Conservation (phyloP, 1,140 invertebrate species). For the Odontomachus brunneus region DNA sequence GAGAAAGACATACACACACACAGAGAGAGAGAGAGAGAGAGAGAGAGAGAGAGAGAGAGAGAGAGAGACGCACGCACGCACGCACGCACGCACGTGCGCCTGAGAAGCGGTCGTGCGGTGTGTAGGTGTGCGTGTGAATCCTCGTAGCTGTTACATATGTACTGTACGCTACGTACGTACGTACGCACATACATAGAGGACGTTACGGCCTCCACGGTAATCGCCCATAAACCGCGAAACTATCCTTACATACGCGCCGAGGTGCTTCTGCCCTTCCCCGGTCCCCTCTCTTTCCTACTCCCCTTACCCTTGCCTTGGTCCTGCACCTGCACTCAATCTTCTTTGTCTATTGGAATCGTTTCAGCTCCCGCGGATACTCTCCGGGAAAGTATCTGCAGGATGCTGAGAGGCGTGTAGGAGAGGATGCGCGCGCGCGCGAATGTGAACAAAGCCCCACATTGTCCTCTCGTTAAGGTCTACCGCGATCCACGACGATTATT, state of each 20-base stretch:
- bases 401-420: neutral
- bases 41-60: slow-evolving; percentile 6
- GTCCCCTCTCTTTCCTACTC: slow-evolving; percentile 11
- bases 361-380: slow-evolving; percentile 66
- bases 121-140: neutral
- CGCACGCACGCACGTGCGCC: neutral
- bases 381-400: slow-evolving; percentile 64
- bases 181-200: slow-evolving; percentile 67
- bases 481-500: slow-evolving; percentile 33
- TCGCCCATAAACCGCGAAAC: slow-evolving; percentile 84
- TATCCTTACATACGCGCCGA: slow-evolving; percentile 77
- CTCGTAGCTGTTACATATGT: slow-evolving; percentile 56
- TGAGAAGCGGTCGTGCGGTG: neutral
- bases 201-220: slow-evolving; percentile 82
- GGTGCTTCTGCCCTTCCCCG: slow-evolving; percentile 47
- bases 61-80: slow-evolving; percentile 18
- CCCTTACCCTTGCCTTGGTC: slow-evolving; percentile 30
- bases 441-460: slow-evolving; percentile 64
- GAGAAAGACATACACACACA: neutral
- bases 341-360: slow-evolving; percentile 81
- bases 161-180: slow-evolving; percentile 42
- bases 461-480: slow-evolving; percentile 49
- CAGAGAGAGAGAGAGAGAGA: neutral
- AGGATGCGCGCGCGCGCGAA: slow-evolving; percentile 24
- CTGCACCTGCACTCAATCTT: slow-evolving; percentile 81